phyloP scores from a whole-genome alignment of 2,797 vertebrate species.

The Neomorphus geoffroyi region DNA sequence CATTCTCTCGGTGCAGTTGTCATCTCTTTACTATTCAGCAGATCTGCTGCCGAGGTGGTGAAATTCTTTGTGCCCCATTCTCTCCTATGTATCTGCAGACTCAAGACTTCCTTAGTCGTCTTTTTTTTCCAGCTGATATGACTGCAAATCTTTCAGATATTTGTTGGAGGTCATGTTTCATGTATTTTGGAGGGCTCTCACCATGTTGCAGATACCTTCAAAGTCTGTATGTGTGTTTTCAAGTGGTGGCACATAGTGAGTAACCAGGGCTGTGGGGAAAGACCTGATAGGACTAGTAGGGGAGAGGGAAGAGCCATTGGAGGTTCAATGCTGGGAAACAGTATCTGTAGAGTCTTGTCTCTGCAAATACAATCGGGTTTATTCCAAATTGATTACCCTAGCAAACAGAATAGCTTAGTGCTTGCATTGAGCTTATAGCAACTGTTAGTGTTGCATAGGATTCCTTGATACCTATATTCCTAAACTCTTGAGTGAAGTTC shows the following conservation, averaged over 20 bases:
- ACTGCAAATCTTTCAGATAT: not conserved
- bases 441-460: not conserved
- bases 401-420: not conserved
- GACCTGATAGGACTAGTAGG: accelerated
- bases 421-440: not conserved
- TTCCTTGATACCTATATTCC: not conserved
- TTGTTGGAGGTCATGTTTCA: not conserved
- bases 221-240: not conserved
- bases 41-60: not conserved
- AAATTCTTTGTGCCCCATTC: not conserved
- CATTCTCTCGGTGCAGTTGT: not conserved
- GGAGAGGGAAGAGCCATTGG: not conserved
- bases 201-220: not conserved
- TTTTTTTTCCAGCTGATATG: not conserved
- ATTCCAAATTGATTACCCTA: not conserved
- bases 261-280: not conserved
- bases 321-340: not conserved
- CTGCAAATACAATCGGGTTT: not conserved
- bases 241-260: not conserved
- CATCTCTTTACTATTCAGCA: not conserved
- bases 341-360: not conserved
- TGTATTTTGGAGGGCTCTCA: not conserved
- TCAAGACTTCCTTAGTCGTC: accelerated
- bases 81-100: accelerated
- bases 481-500: not conserved